Percentiles rank a stretch among this genome's conserved stretches.
phyloP scores from a whole-genome alignment of 1,140 invertebrate species.

The Lepidurus couesii region DNA sequence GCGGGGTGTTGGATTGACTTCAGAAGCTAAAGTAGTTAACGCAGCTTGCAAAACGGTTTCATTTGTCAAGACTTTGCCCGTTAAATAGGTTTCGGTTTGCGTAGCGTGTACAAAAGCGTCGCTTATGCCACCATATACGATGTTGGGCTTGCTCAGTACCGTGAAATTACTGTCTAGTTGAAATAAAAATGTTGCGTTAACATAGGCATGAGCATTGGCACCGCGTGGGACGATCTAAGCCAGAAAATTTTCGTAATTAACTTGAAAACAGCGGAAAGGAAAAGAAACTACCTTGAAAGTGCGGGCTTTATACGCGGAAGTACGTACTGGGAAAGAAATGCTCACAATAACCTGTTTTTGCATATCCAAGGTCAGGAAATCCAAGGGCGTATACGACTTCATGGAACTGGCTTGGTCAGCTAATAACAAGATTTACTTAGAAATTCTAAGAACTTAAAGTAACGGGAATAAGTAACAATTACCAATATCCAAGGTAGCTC shows the following conservation, averaged over 20 bases:
- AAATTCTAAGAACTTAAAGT: background rate
- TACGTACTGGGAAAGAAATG: slow-evolving; percentile 51
- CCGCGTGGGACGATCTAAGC: slow-evolving; percentile 63
- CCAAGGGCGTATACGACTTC: slow-evolving; percentile 42
- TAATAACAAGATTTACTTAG: slow-evolving; percentile 24
- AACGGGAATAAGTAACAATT: slow-evolving; percentile 38
- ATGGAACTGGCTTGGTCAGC: slow-evolving; percentile 12
- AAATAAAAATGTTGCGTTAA: slow-evolving; percentile 70
- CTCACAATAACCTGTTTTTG: slow-evolving; percentile 56
- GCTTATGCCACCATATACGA: background rate
- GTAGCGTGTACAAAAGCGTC: slow-evolving; percentile 35
- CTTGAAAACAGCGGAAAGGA: background rate
- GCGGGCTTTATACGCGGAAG: slow-evolving; percentile 34
- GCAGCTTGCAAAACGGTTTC: slow-evolving; percentile 32
- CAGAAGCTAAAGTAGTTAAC: slow-evolving; percentile 30
- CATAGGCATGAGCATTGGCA: slow-evolving; percentile 75
- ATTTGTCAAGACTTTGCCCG: slow-evolving; percentile 32
- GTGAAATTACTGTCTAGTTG: slow-evolving; percentile 48
- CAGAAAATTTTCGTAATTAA: background rate
- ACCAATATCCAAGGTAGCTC: slow-evolving; percentile 58
- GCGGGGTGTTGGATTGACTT: slow-evolving; percentile 25
- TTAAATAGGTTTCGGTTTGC: slow-evolving; percentile 36
- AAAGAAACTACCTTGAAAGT: slow-evolving; percentile 41
- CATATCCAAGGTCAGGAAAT: slow-evolving; percentile 57
- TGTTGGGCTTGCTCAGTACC: background rate